These are phyloP conservation scores for Paracyclopina nana DNA, from an alignment of 1,140 invertebrate species.

Conservation along the genomic window DNA sequence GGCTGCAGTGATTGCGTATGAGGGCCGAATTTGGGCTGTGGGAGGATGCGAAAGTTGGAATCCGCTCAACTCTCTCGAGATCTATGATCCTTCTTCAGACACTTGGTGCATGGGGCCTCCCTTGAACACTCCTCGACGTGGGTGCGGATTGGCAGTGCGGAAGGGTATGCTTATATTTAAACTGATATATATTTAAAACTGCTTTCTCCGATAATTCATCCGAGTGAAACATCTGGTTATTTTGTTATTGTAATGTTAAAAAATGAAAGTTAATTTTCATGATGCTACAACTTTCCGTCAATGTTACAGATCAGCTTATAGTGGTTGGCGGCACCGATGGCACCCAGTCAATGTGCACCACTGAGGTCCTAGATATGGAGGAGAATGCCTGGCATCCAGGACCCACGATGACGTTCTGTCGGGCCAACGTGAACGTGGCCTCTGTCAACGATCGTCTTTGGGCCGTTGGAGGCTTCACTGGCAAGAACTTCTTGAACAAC, in stretches of 20 bases:
- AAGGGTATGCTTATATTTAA: constrained; percentile 30
- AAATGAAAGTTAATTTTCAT: too few species aligned
- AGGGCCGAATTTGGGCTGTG: constrained; percentile 30
- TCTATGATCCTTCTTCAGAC: constrained; percentile 30
- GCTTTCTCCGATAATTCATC: too few species aligned
- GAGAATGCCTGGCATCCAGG: constrained; percentile 40
- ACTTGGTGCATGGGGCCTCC: constrained; percentile 32
- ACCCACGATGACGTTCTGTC: constrained; percentile 41
- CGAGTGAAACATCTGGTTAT: too few species aligned
- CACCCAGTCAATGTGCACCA: constrained; percentile 41
- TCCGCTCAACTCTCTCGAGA: constrained; percentile 33
- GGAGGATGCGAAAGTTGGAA: constrained; percentile 37
- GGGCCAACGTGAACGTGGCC: constrained; percentile 49
- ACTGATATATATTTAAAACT: too few species aligned
- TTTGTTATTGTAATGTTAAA: too few species aligned
- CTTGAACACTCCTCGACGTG: constrained; percentile 42
- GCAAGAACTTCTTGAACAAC: constrained; percentile 55
- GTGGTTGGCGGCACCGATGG: constrained; percentile 51
- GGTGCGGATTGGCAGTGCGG: constrained; percentile 41
- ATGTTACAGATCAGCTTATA: constrained; percentile 34
- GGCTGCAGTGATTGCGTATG: constrained; percentile 32
- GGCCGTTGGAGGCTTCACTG: constrained; percentile 56
- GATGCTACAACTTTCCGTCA: too few species aligned
- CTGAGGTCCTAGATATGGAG: constrained; percentile 42
- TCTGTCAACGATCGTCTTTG: constrained; percentile 46